These are phyloP conservation scores for Tanypteryx hageni DNA, from an alignment of 2,888 invertebrate genomes.

Conservation along the genomic window DNA sequence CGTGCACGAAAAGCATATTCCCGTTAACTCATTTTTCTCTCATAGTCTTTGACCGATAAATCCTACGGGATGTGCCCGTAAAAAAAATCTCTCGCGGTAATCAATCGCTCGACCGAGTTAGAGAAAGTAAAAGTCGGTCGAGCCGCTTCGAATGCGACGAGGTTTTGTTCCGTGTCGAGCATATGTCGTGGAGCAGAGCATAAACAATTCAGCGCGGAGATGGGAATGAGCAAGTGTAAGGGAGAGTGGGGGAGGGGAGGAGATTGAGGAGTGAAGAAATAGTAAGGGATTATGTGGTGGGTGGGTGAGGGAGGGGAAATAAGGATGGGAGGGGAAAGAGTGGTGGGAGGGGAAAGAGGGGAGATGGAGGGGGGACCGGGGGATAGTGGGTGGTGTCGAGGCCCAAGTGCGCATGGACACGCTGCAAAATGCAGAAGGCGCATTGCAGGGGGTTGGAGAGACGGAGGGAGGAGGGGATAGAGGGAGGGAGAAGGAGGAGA, in stretches of 20 bases:
- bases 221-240: not conserved
- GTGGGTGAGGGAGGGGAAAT: not conserved
- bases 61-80: not conserved
- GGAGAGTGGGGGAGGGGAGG: not conserved
- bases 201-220: conserved; percentile 21
- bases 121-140: conserved; percentile 25
- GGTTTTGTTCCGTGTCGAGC: not conserved
- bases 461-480: not conserved
- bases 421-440: conserved; percentile 54
- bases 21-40: too few relatives aligned
- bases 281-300: not conserved
- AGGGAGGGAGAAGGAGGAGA: not conserved
- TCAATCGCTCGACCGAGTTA: conserved; percentile 7
- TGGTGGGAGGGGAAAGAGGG: not conserved
- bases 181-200: not conserved
- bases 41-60: too few relatives aligned
- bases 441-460: conserved; percentile 45
- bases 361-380: not conserved
- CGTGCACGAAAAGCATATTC: too few relatives aligned
- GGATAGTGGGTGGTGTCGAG: not conserved
- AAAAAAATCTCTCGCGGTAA: not conserved
- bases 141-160: not conserved
- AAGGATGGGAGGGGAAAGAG: not conserved
- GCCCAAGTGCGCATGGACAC: conserved; percentile 49
- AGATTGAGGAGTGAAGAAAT: too few relatives aligned